phyloP scores from a whole-genome alignment of 2,888 invertebrate species.

The Chrysolina haemoptera region DNA sequence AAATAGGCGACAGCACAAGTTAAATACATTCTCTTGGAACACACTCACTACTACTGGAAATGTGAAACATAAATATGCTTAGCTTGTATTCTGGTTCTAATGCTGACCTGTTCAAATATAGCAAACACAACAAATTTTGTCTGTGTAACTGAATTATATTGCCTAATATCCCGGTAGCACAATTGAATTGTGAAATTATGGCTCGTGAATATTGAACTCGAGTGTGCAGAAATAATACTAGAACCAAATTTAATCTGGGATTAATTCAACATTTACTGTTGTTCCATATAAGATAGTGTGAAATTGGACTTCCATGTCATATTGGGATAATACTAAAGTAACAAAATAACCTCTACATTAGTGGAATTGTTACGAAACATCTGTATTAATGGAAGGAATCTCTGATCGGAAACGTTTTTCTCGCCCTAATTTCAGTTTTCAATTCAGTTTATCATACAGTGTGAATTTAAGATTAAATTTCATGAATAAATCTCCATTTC shows the following conservation, averaged over 20 bases:
- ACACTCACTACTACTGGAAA: conserved; percentile 17
- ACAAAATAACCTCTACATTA: too few relatives aligned
- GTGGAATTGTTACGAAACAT: too few relatives aligned
- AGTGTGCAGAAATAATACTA: conserved; percentile 10
- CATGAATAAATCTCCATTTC: too few relatives aligned
- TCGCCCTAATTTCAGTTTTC: too few relatives aligned
- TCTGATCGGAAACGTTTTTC: too few relatives aligned
- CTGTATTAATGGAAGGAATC: too few relatives aligned
- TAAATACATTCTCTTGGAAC: conserved; percentile 28
- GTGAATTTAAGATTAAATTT: too few relatives aligned
- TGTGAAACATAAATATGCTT: conserved; percentile 19
- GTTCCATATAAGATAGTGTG: background rate
- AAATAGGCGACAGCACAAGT: conserved; percentile 17
- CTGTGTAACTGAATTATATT: conserved; percentile 45
- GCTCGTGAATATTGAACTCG: conserved; percentile 31
- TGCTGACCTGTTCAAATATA: conserved; percentile 51
- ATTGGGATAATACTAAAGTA: too few relatives aligned
- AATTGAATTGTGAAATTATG: conserved; percentile 37
- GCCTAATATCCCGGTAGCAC: conserved; percentile 36
- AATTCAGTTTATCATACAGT: too few relatives aligned
- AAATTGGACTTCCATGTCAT: too few relatives aligned
- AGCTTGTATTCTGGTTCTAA: conserved; percentile 32
- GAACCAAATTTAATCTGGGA: background rate
- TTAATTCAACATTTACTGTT: conserved; percentile 1
- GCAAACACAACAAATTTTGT: conserved; percentile 45